Evolutionary conservation across 2,888 invertebrate genomes (phyloP), one percentile per base, ranked within the genome.

Genomic region (Platycheirus albimanus): DNA sequence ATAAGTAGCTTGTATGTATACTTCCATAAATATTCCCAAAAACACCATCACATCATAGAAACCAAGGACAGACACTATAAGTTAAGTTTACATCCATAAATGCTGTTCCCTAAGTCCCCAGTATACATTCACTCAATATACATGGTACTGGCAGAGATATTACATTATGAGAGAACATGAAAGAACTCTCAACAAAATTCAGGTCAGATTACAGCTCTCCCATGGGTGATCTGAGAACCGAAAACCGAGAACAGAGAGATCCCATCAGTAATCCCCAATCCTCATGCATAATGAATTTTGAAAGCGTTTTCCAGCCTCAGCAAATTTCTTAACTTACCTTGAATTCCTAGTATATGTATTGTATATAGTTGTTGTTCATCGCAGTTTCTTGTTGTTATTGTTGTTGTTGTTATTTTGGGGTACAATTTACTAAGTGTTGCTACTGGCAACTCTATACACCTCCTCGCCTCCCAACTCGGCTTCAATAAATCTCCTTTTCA

Each of bases 401-500:
- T n/a, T n/a, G n/a, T n/a, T n/a, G n/a, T n/a, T 58, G 41, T 7
- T 52, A 8, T 54, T 36, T 24, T 17, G 24, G 63, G 56, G 49
- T 72, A 72, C 77, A 83, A 78, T 83, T 83, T 74, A 69, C 78
- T 83, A 83, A 83, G 78, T 83, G 83, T 83, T 78, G 78, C 78
- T 64, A 51, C 43, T 19, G 69, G 78, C 78, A 71, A 76, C n/a
- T n/a, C n/a, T n/a, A 49, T 76, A 33, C 49, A 43, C 45, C n/a
- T 10, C 24, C 28, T 13, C 13, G 13, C 38, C 10, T 24, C 11
- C 45, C n/a, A 7, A 13, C 28, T 13, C 13, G 13, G 13, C 10
- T 24, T 15, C 41, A 5, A 17, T 17, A 54, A 24, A 45, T 45
- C 30, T 28, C 7, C 24, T 7, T 4, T 8, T n/a, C n/a, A n/a